A percentile compares a stretch with the other conserved stretches of the same genome.
Conservation (phyloP, 2,888 invertebrate species). For the Eupsilia transversa region DNA sequence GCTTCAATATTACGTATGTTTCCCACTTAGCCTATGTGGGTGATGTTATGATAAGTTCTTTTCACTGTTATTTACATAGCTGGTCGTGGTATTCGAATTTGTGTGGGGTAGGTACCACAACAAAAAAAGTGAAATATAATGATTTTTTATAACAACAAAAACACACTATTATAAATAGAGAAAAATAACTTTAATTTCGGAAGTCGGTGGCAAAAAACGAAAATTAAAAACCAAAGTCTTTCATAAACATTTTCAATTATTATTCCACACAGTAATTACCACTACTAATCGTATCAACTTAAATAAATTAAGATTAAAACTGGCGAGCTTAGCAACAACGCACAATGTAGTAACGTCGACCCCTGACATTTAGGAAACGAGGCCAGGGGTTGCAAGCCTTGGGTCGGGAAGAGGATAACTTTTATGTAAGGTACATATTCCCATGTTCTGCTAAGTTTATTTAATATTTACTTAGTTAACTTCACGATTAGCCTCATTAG, state of each 20-base stretch:
- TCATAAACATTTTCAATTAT: not conserved
- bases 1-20: too few species aligned
- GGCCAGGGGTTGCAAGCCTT: constrained; percentile 50
- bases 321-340: constrained; percentile 34
- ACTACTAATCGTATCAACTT: constrained; percentile 26
- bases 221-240: too few species aligned
- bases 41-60: too few species aligned
- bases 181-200: too few species aligned
- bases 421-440: constrained; percentile 40
- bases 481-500: constrained; percentile 45
- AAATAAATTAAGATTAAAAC: constrained; percentile 47
- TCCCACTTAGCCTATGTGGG: too few species aligned
- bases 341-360: constrained; percentile 38
- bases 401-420: constrained; percentile 53
- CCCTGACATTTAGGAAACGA: constrained; percentile 61
- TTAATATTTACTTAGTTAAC: constrained; percentile 46
- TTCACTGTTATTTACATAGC: too few species aligned
- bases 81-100: too few species aligned
- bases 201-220: too few species aligned
- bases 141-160: too few species aligned
- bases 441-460: constrained; percentile 47
- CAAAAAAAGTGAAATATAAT: too few species aligned
- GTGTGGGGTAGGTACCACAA: too few species aligned
- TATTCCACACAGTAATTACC: constrained; percentile 4
- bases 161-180: too few species aligned